Conservation (phyloP, 2,113 vertebrate genomes). For the Paramisgurnus dabryanus region DNA sequence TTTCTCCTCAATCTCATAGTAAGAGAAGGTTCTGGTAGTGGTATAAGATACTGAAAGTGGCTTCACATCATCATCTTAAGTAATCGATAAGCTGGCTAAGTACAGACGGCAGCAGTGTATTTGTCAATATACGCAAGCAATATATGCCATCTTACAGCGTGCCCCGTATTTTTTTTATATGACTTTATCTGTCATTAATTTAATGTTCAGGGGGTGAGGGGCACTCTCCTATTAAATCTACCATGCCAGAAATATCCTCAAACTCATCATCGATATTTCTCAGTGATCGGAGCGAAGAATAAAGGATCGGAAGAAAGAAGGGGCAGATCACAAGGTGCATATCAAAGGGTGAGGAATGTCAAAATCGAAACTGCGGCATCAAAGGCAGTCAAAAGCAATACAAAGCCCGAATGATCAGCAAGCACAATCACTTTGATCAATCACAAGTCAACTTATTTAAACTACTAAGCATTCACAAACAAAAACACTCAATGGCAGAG, state of each 20-base stretch:
- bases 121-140: conserved; percentile 13
- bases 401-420: conserved; percentile 35
- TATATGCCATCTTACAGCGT: neutral
- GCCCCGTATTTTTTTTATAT: neutral
- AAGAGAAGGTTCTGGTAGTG: neutral
- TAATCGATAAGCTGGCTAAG: neutral
- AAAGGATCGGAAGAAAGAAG: conserved; percentile 14
- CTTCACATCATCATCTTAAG: neutral
- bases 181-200: conserved; percentile 35
- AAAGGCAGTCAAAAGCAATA: conserved; percentile 27
- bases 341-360: conserved; percentile 30
- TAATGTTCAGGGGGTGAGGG: conserved; percentile 39
- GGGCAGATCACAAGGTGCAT: conserved; percentile 20
- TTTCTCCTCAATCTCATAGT: neutral
- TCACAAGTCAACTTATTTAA: conserved; percentile 12
- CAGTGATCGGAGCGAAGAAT: neutral
- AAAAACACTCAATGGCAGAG: neutral
- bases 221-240: conserved; percentile 10
- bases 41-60: neutral
- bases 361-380: conserved; percentile 38
- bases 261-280: neutral
- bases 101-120: neutral
- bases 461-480: conserved; percentile 5
- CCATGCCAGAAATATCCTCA: conserved; percentile 13
- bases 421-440: conserved; percentile 23